Evolutionary conservation across 35 echinoderm and acorn worm species (phyloP).

Genomic region (Chiridota heheva): DNA sequence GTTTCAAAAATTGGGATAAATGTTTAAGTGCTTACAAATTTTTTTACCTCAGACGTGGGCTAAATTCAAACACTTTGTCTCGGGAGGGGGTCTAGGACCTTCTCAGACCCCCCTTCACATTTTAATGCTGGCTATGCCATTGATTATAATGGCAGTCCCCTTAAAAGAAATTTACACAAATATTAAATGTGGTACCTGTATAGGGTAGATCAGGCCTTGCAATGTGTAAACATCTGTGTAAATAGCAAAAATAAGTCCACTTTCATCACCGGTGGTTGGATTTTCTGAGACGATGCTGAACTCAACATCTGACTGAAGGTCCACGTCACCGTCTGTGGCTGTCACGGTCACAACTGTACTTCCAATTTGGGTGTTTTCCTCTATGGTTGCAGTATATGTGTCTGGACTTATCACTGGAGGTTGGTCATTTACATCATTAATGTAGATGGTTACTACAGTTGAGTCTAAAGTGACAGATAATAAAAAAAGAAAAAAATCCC

Average conservation of each 20-base stretch:
- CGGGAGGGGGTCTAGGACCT: too few relatives aligned
- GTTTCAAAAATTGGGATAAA: too few relatives aligned
- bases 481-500: neutral
- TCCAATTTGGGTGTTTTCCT: neutral
- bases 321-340: neutral
- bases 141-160: too few relatives aligned
- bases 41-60: too few relatives aligned
- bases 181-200: too few relatives aligned
- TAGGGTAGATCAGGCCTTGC: slow-evolving; percentile 1
- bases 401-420: neutral
- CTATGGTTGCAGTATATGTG: too few relatives aligned
- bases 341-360: neutral
- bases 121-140: too few relatives aligned
- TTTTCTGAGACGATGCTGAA: too few relatives aligned
- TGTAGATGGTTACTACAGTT: neutral
- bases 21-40: too few relatives aligned
- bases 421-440: neutral
- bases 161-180: too few relatives aligned
- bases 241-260: neutral
- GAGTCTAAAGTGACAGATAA: neutral
- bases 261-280: neutral
- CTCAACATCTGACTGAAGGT: neutral
- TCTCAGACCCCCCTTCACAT: too few relatives aligned
- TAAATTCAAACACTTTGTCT: too few relatives aligned
- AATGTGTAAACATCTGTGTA: slow-evolving; percentile 23